Conservation (phyloP, 2,113 vertebrate species). For the Pandion haliaetus region DNA sequence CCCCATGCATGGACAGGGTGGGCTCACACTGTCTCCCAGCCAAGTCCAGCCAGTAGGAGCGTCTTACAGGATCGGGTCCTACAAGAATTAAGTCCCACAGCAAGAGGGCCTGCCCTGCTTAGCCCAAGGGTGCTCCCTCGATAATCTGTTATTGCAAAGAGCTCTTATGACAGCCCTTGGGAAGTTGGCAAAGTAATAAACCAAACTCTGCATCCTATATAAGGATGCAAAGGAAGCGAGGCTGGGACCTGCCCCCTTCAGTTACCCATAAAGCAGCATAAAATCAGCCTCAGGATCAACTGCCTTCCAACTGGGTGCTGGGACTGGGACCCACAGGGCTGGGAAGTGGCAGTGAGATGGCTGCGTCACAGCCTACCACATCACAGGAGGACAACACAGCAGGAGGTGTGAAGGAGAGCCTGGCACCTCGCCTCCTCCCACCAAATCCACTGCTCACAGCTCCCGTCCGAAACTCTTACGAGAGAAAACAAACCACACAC, state of each 20-base stretch:
- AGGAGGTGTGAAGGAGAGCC: neutral
- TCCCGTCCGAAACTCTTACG: accelerated
- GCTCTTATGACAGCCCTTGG: neutral
- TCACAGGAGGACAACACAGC: neutral
- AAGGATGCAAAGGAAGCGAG: neutral
- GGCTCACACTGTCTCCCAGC: neutral
- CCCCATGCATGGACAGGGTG: accelerated
- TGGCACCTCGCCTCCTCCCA: neutral
- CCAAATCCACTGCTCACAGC: neutral
- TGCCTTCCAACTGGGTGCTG: neutral
- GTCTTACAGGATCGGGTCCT: neutral
- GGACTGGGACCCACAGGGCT: neutral
- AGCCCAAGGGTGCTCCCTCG: neutral
- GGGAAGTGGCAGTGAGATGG: neutral
- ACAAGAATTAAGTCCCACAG: neutral
- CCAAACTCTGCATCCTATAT: neutral
- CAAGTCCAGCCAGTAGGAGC: neutral
- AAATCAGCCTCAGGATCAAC: neutral
- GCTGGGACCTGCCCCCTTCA: neutral
- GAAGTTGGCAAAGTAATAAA: neutral
- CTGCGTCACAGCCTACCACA: neutral
- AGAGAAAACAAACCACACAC: neutral
- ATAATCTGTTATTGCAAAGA: neutral
- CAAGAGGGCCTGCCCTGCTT: neutral
- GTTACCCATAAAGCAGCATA: neutral